phyloP scores from a whole-genome alignment of 2,113 vertebrate genomes.

The Regulus satrapa region DNA sequence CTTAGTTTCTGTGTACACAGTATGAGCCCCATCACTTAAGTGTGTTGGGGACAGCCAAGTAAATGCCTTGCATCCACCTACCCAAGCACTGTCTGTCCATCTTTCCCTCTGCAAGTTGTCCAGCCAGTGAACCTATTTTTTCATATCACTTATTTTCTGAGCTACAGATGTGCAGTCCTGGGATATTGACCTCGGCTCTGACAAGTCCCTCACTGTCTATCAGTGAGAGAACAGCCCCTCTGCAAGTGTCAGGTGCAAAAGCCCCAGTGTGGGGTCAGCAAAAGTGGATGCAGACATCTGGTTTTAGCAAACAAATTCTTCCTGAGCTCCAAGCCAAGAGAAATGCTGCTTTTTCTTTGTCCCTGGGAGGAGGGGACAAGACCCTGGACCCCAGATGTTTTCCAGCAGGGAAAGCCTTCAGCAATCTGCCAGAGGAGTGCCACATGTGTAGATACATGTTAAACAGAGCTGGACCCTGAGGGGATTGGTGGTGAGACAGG shows the following conservation, averaged over 20 bases:
- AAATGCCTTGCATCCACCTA: background rate
- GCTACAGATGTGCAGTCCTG: background rate
- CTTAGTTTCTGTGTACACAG: background rate
- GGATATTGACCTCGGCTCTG: rapidly evolving
- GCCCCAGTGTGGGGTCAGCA: background rate
- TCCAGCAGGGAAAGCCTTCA: background rate
- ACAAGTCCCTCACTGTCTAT: background rate
- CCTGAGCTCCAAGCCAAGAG: background rate
- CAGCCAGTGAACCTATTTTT: background rate
- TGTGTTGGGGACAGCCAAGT: background rate
- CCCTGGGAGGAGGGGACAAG: background rate
- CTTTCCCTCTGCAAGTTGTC: background rate
- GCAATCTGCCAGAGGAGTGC: background rate
- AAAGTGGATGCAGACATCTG: background rate
- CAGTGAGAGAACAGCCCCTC: background rate
- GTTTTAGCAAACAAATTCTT: background rate
- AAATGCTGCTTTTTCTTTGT: background rate
- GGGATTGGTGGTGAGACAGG: background rate
- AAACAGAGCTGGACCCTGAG: background rate
- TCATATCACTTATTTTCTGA: background rate
- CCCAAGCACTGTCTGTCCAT: background rate
- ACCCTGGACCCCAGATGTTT: background rate
- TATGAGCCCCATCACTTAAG: background rate
- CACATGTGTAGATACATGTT: background rate
- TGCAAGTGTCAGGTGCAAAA: background rate